Evolutionary conservation across 2,888 invertebrate genomes (phyloP).

Genomic region (Dasypogon diadema): DNA sequence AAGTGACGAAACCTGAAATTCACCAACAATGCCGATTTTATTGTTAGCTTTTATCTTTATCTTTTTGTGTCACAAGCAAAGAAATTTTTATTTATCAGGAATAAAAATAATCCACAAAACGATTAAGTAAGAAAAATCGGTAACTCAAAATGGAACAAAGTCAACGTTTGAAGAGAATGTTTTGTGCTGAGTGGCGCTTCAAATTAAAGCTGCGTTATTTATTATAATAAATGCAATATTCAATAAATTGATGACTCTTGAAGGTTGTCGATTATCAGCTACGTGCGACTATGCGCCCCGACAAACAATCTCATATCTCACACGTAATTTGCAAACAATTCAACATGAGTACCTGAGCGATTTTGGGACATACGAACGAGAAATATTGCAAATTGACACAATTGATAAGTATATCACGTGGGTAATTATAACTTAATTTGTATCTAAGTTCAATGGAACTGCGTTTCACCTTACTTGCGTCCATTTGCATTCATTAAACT

Average conservation of each 20-base stretch:
- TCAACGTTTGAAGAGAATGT: too few species aligned
- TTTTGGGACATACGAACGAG: background rate
- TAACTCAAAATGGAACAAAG: too few species aligned
- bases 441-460: background rate
- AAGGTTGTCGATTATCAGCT: constrained; percentile 28
- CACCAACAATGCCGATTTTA: too few species aligned
- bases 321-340: constrained; percentile 35
- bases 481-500: constrained; percentile 2
- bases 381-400: background rate
- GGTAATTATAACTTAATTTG: background rate
- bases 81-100: too few species aligned
- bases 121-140: too few species aligned
- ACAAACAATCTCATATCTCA: constrained; percentile 18
- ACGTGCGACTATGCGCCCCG: constrained; percentile 14
- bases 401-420: constrained; percentile 3
- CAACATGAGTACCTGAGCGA: background rate
- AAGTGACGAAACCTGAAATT: too few species aligned
- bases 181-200: background rate
- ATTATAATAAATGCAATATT: background rate
- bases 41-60: too few species aligned
- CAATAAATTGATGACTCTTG: constrained; percentile 30
- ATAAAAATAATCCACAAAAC: too few species aligned
- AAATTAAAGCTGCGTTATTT: background rate
- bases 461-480: background rate
- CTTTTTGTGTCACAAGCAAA: too few species aligned